phyloP scores from a whole-genome alignment of 1,140 invertebrate species.

The Listronotus bonariensis region DNA sequence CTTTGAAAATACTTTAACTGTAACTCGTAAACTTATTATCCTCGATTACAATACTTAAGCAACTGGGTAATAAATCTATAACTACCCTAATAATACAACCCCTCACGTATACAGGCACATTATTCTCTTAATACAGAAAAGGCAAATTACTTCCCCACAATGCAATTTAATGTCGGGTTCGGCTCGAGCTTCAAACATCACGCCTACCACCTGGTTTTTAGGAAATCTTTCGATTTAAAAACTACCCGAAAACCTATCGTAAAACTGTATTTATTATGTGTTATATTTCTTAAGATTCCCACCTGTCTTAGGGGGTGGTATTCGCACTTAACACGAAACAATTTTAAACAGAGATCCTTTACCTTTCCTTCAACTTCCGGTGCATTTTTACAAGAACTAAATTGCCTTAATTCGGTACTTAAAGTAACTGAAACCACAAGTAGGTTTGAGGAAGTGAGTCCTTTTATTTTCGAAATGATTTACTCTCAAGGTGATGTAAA shows the following conservation, averaged over 20 bases:
- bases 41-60: constrained; percentile 27
- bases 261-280: constrained; percentile 34
- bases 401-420: constrained; percentile 41
- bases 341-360: constrained; percentile 19
- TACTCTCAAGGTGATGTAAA: constrained; percentile 19
- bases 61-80: constrained; percentile 26
- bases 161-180: constrained; percentile 25
- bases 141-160: constrained; percentile 25
- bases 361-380: constrained; percentile 32
- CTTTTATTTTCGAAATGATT: constrained; percentile 11
- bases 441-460: constrained; percentile 14
- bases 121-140: constrained; percentile 10
- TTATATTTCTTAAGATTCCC: constrained; percentile 35
- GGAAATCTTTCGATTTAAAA: constrained; percentile 30
- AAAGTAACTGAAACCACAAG: constrained; percentile 31
- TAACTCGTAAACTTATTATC: constrained; percentile 19
- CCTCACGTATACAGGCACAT: constrained; percentile 25
- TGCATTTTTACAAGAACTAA: constrained; percentile 24
- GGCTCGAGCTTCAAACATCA: constrained; percentile 38
- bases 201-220: constrained; percentile 45
- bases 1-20: too few relatives aligned
- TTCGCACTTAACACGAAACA: constrained; percentile 36
- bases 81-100: constrained; percentile 18
- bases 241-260: constrained; percentile 22
- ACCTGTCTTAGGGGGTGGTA: constrained; percentile 38